Base-by-base conservation (phyloP, 2,888 invertebrate species). In the Acanthosoma haemorrhoidale region DNA sequence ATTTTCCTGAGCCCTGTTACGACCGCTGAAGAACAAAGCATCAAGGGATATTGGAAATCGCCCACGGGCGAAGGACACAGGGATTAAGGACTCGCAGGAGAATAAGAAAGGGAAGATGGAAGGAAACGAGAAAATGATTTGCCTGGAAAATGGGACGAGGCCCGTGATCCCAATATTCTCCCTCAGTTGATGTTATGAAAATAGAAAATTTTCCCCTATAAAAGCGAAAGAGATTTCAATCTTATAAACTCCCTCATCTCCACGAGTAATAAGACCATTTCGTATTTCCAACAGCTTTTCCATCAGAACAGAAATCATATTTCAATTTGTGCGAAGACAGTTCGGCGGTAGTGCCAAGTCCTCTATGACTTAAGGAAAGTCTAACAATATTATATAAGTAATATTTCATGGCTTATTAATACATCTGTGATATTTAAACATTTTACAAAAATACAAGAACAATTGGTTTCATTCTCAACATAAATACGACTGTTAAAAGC, bases 281-380 rank as follows among this genome's bases (percentile, higher is more conserved):
- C 51, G 29, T 51, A 51, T 51, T 51, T 51, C 51, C 51, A 21
- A 25, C 13, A 51, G 43, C 18, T 51, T 51, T 51, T 51, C 43
- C 43, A 51, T 51, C 25, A n/a, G 29, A 51, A 51, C 51, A n/a
- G 51, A 51, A 51, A 51, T 51, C 51, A 51, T 51, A 51, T 51
- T 51, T 51, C 51, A 25, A 51, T 51, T 51, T 51, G 51, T 25
- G 25, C 25, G 51, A 51, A 51, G 29, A 25, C 51, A n/a, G n/a
- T n/a, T n/a, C n/a, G n/a, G n/a, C n/a, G n/a, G n/a, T n/a, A n/a
- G n/a, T n/a, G n/a, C n/a, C n/a, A n/a, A n/a, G n/a, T n/a, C n/a
- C n/a, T n/a, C n/a, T n/a, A n/a, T n/a, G n/a, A n/a, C n/a, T n/a
- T n/a, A n/a, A n/a, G n/a, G n/a, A n/a, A n/a, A n/a, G n/a, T n/a